Base-by-base conservation (phyloP, 2,797 vertebrate species). In the Gobionotothen gibberifrons region DNA sequence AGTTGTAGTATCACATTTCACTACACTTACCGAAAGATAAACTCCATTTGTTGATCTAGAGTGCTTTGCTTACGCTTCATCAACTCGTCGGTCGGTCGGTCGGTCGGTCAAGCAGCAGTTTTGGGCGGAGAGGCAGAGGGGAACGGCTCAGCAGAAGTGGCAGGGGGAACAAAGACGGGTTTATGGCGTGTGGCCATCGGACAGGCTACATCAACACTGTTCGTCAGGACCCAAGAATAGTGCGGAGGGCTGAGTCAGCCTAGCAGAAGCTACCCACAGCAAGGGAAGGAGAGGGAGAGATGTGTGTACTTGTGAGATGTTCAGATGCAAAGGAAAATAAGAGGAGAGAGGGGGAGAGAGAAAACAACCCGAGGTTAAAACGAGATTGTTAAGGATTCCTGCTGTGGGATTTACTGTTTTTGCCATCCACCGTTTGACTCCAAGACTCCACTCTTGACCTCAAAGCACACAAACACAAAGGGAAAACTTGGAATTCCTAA, bases 231-330 rank as follows among this genome's bases (percentile, higher is more conserved):
- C 90, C 91, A 79, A 82, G 91, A 93, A 93, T 93, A 93, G 91
- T 82, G 86, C 21, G 10, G 86, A 93, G 91, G 93, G 93, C 93
- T 92, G 93, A 93, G 81, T 93, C 93, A 93, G 93, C 92, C 93
- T 90, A 40, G 84, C 84, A 81, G 86, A 83, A 79, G 81, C 90
- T 75, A 87, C 87, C 90, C 92, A 69, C 90, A 91, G 87, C 63
- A 54, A 79, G 77, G 60, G 76, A 74, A 79, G 88, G 85, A 78
- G 69, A 67, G 66, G 74, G 57, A 78, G 77, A 59, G 55, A 74
- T 85, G 84, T 78, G 88, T 76, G 85, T 86, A 68, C 84, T 84
- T 81, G 85, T 55, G 52, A 82, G 81, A 86, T 76, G 78, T 82
- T 85, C 86, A 89, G 80, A 89, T 85, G 69, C 80, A 84, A 81